Conservation (phyloP, 2,797 vertebrate species). For the Tadarida brasiliensis region DNA sequence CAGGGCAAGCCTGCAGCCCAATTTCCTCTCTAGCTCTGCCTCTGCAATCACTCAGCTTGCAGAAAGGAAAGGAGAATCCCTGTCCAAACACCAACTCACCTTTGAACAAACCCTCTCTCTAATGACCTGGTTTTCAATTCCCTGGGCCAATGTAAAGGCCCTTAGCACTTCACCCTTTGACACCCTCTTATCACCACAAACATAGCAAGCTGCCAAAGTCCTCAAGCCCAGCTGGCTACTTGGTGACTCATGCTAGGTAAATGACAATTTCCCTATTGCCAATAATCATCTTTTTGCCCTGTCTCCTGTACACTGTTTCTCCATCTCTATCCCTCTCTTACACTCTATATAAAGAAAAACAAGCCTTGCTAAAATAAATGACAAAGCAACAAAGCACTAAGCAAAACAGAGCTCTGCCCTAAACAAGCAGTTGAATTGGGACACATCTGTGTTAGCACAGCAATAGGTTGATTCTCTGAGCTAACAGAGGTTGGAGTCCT, state of each 20-base stretch:
- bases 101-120: background rate
- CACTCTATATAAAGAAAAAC: background rate
- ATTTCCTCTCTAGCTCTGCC: background rate
- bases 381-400: constrained; percentile 3
- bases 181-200: background rate
- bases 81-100: background rate
- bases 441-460: background rate
- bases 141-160: background rate
- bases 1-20: background rate
- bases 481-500: background rate
- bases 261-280: background rate
- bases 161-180: background rate
- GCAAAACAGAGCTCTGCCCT: background rate
- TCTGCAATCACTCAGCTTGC: background rate
- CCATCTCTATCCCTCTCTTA: background rate
- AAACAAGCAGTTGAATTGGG: background rate
- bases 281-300: background rate
- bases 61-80: background rate
- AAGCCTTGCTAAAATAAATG: constrained; percentile 26
- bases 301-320: background rate
- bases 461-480: background rate
- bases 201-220: background rate
- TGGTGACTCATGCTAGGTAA: background rate
- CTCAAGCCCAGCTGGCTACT: background rate
- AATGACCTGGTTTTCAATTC: background rate